phyloP scores from a whole-genome alignment of 2,113 vertebrate species.

The Chaetodon trifascialis region DNA sequence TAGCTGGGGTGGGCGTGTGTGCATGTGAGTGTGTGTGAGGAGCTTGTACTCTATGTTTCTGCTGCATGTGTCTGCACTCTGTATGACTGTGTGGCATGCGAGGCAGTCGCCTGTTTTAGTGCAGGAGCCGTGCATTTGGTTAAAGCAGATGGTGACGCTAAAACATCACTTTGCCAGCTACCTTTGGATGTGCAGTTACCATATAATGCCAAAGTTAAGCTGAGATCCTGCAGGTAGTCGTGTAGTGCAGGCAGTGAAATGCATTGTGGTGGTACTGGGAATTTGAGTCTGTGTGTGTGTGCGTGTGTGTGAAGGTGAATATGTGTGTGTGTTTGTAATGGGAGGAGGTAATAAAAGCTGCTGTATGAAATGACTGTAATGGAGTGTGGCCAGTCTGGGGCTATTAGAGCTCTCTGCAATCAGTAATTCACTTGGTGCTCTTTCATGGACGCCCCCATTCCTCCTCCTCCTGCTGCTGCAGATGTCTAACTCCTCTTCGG shows the following conservation, averaged over 20 bases:
- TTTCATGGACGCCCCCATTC: constrained; percentile 58
- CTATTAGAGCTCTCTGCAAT: constrained; percentile 81
- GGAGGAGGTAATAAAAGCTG: constrained; percentile 80
- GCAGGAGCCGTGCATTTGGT: not conserved
- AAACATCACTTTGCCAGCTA: not conserved
- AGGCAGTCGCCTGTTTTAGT: not conserved
- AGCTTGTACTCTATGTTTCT: constrained; percentile 9
- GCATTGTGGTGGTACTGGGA: constrained; percentile 50
- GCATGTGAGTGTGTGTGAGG: constrained; percentile 9
- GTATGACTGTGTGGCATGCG: not conserved
- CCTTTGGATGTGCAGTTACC: constrained; percentile 10
- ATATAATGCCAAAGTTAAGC: constrained; percentile 14
- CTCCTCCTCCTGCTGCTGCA: constrained; percentile 54
- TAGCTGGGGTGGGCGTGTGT: constrained; percentile 42
- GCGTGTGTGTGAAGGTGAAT: constrained; percentile 41
- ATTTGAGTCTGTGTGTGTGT: constrained; percentile 62
- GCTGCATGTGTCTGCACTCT: constrained; percentile 8
- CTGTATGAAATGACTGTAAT: constrained; percentile 81
- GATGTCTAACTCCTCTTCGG: constrained; percentile 41
- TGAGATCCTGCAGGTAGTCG: constrained; percentile 52
- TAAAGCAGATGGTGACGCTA: not conserved
- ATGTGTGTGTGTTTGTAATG: constrained; percentile 71
- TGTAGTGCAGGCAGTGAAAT: constrained; percentile 37
- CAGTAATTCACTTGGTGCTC: constrained; percentile 75
- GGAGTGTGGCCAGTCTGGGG: constrained; percentile 78